Conservation (phyloP, 2,797 vertebrate species). For the Lindbergichthys nudifrons region DNA sequence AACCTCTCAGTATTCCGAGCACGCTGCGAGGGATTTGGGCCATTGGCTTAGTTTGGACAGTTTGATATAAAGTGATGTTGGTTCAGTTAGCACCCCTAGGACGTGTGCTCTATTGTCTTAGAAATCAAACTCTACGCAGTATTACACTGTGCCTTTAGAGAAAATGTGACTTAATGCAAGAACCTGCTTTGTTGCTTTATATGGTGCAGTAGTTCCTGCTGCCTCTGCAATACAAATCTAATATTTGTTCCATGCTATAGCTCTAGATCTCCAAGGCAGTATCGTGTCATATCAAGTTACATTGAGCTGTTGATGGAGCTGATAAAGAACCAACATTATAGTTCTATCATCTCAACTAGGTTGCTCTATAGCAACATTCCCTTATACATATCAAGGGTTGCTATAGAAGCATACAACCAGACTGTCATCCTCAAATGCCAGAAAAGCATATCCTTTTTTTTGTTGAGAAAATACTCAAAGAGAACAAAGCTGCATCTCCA, state of each 20-base stretch:
- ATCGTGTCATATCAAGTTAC: constrained; percentile 10
- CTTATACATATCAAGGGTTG: neutral
- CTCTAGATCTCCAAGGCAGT: neutral
- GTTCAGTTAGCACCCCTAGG: constrained; percentile 51
- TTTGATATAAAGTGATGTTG: constrained; percentile 66
- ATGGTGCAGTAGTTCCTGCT: neutral
- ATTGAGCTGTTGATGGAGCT: constrained; percentile 7
- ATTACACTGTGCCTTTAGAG: constrained; percentile 1
- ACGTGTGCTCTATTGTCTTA: constrained; percentile 36
- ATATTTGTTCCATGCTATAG: neutral
- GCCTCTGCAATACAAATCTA: neutral
- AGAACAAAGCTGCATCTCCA: constrained; percentile 43
- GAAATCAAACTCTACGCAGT: constrained; percentile 37
- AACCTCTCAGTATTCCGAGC: constrained; percentile 41
- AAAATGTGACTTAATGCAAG: constrained; percentile 43
- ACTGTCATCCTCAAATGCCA: constrained; percentile 12
- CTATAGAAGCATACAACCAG: neutral
- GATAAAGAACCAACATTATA: neutral
- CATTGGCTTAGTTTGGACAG: constrained; percentile 53
- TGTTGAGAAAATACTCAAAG: constrained; percentile 3
- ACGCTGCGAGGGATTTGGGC: constrained; percentile 30
- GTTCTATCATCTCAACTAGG: neutral
- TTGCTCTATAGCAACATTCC: constrained; percentile 8
- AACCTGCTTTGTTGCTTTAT: constrained; percentile 31
- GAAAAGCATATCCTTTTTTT: neutral